Base-by-base conservation (phyloP, 2,888 invertebrate species). In the Rapana venosa region DNA sequence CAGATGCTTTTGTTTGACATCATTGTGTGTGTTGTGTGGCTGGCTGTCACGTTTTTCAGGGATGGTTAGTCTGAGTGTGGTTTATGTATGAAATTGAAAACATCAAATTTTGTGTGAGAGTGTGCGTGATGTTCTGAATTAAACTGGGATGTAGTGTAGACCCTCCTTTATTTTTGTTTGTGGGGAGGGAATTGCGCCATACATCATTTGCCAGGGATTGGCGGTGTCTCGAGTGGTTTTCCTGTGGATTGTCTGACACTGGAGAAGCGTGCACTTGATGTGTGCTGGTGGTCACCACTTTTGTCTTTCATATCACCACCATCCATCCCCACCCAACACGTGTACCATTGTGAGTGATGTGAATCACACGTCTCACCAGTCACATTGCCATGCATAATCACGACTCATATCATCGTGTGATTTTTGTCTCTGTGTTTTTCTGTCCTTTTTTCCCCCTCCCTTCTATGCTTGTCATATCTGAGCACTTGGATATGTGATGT, bases 261-360 rank as follows among this genome's bases (percentile, higher is more conserved):
- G 35, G 61, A 22, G 8, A 32, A 6, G 17, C 22, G 35, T 5
- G 5, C n/a, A 58, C 35, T 20, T 61, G n/a, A 66, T 58, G 32
- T 58, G 56, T 66, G 86, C 66, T 66, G n/a, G 66, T 66, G 58
- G 86, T 86, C 66, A 66, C 86, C 58, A 35, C 32, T 86, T 86
- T 86, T 32, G 86, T 66, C 66, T 86, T 86, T 86, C 86, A 86
- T 85, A 35, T 86, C 86, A 58, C 15, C 58, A 32, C 26, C 56
- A 83, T 81, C 26, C 61, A 61, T 61, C 15, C 61, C 61, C 61
- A 22, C 61, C 61, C 61, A 22, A 61, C 61, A 22, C 22, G 15
- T 61, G 61, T 61, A 61, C 61, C 61, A 61, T 61, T 61, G 17
- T 15, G 22, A 61, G 22, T 22, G 61, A 61, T 22, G 47, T 61